These are phyloP conservation scores for Achatina immaculata DNA, from an alignment of 1,140 invertebrate genomes.

Conservation along the genomic window DNA sequence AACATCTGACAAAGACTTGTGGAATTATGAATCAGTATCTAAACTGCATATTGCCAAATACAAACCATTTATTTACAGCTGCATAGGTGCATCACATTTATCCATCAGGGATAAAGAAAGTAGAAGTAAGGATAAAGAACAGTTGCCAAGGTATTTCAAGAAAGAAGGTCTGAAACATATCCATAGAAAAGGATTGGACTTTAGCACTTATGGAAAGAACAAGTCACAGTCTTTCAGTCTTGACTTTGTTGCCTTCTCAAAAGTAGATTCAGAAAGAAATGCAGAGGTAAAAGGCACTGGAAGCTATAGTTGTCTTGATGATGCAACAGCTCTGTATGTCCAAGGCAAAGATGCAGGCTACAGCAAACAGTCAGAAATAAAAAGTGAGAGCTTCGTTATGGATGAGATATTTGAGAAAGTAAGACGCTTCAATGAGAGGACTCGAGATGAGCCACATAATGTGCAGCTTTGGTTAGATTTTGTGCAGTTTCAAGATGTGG, in stretches of 20 bases:
- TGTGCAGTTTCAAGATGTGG: constrained; percentile 56
- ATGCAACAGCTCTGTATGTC: constrained; percentile 50
- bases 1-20: constrained; percentile 62
- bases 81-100: constrained; percentile 45
- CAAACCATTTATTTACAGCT: constrained; percentile 32
- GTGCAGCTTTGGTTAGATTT: constrained; percentile 72
- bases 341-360: constrained; percentile 50
- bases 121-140: constrained; percentile 39
- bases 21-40: constrained; percentile 66
- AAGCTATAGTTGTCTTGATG: constrained; percentile 48
- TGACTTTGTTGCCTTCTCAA: constrained; percentile 36
- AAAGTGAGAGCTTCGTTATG: constrained; percentile 26
- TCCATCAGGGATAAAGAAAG: constrained; percentile 31
- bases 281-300: neutral
- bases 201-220: neutral
- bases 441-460: constrained; percentile 68
- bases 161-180: constrained; percentile 50
- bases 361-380: constrained; percentile 25
- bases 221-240: neutral
- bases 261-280: constrained; percentile 26
- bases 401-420: constrained; percentile 55
- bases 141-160: constrained; percentile 51
- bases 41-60: constrained; percentile 67
- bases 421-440: constrained; percentile 67
- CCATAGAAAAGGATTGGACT: constrained; percentile 29